Evolutionary conservation across 2,113 vertebrate species (phyloP).

Genomic region (Phodopus roborovskii): DNA sequence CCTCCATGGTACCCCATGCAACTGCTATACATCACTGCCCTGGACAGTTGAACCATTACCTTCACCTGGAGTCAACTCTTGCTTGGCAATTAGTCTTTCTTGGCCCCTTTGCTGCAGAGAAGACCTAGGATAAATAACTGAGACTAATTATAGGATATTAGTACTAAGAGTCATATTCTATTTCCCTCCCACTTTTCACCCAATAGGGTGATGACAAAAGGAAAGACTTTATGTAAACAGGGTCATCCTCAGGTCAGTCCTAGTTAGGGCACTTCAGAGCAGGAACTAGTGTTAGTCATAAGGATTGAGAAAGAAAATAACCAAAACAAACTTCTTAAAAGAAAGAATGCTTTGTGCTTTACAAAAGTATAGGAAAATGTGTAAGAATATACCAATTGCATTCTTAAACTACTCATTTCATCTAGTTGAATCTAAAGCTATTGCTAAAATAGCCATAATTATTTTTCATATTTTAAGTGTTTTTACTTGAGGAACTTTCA

Average conservation of each 20-base stretch:
- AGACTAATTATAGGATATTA: conserved; percentile 62
- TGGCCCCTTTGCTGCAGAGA: conserved; percentile 44
- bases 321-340: background rate
- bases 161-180: conserved; percentile 13
- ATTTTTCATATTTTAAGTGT: conserved; percentile 27
- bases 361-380: background rate
- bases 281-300: background rate
- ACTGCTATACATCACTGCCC: background rate
- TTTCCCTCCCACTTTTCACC: conserved; percentile 58
- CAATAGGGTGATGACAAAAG: conserved; percentile 61
- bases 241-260: conserved; percentile 41
- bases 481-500: conserved; percentile 26
- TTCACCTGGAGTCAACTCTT: conserved; percentile 39
- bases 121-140: conserved; percentile 53
- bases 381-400: background rate
- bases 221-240: background rate
- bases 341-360: conserved; percentile 34
- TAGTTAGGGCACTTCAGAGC: background rate
- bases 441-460: background rate
- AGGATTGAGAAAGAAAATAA: background rate
- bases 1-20: background rate
- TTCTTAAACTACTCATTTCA: background rate
- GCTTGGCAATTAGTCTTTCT: conserved; percentile 43
- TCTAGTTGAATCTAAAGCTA: conserved; percentile 4
- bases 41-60: conserved; percentile 53